Evolutionary conservation across 2,888 invertebrate species (phyloP).

Genomic region (Drosophila quasianomalipes): DNA sequence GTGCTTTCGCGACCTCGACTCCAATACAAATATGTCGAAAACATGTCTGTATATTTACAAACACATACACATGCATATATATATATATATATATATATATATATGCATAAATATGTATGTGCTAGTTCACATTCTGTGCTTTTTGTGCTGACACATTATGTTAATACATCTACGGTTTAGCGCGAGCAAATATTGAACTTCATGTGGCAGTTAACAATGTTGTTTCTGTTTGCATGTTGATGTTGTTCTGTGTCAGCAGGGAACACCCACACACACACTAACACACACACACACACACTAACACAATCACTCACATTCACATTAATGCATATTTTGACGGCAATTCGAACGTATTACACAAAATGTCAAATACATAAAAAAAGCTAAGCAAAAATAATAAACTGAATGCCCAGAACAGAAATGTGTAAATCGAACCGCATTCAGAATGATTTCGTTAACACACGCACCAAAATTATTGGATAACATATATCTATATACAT

Average conservation of each 20-base stretch:
- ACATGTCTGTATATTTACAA: constrained; percentile 8
- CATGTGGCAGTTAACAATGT: constrained; percentile 53
- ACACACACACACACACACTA: constrained; percentile 13
- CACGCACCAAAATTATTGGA: constrained; percentile 49
- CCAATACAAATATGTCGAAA: constrained; percentile 8
- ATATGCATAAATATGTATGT: constrained; percentile 12
- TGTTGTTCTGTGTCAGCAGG: constrained; percentile 19
- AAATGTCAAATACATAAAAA: constrained; percentile 74
- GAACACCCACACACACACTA: constrained; percentile 7
- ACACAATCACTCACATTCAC: constrained; percentile 22
- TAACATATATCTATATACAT: constrained; percentile 37
- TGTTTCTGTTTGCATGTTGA: constrained; percentile 26
- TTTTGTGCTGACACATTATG: constrained; percentile 67
- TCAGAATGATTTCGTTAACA: constrained; percentile 66
- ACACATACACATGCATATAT: neutral
- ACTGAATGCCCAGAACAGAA: constrained; percentile 38
- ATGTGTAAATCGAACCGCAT: constrained; percentile 62
- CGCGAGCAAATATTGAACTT: constrained; percentile 71
- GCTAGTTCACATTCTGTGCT: constrained; percentile 29
- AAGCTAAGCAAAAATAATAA: constrained; percentile 36
- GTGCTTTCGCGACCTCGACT: constrained; percentile 17
- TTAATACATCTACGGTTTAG: constrained; percentile 70
- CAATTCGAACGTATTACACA: constrained; percentile 61
- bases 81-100: neutral
- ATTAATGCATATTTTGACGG: constrained; percentile 70